Conservation (phyloP, 2,797 vertebrate genomes). For the Rhinophrynus dorsalis region DNA sequence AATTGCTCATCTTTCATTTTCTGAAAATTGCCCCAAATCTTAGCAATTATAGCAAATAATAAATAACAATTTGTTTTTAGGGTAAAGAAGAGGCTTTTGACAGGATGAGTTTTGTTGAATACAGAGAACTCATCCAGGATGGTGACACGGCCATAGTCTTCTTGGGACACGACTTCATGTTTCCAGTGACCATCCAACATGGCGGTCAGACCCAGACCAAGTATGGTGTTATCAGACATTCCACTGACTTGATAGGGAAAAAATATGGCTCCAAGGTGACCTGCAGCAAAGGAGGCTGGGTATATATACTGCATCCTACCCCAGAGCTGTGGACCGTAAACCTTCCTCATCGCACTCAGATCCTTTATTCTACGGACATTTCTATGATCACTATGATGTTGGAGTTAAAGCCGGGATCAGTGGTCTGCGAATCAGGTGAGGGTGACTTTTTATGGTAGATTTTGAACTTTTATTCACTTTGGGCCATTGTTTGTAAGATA, state of each 20-base stretch:
- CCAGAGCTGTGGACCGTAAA: constrained; percentile 93
- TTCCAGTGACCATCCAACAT: constrained; percentile 85
- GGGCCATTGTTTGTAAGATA: too few relatives aligned
- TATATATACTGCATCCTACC: constrained; percentile 91
- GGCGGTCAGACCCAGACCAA: constrained; percentile 92
- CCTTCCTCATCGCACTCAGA: constrained; percentile 94
- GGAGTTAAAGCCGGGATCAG: constrained; percentile 90
- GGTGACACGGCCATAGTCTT: constrained; percentile 91
- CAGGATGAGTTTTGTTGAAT: constrained; percentile 91
- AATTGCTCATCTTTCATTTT: too few relatives aligned
- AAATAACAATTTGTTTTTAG: background rate
- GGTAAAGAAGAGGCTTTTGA: background rate
- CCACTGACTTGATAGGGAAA: constrained; percentile 87
- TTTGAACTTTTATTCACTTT: too few relatives aligned
- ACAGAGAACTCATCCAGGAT: constrained; percentile 82
- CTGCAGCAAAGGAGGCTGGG: constrained; percentile 95
- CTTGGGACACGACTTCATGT: constrained; percentile 86
- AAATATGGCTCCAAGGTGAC: constrained; percentile 91
- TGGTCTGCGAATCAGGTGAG: constrained; percentile 95
- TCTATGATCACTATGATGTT: constrained; percentile 95
- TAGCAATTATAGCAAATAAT: too few relatives aligned
- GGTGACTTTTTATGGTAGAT: background rate
- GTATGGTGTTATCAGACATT: constrained; percentile 91
- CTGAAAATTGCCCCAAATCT: too few relatives aligned
- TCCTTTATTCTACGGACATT: constrained; percentile 96